A percentile compares a stretch with the other conserved stretches of the same genome.
Conservation (phyloP, 2,888 invertebrate genomes). For the Liposcelis brunnea region DNA sequence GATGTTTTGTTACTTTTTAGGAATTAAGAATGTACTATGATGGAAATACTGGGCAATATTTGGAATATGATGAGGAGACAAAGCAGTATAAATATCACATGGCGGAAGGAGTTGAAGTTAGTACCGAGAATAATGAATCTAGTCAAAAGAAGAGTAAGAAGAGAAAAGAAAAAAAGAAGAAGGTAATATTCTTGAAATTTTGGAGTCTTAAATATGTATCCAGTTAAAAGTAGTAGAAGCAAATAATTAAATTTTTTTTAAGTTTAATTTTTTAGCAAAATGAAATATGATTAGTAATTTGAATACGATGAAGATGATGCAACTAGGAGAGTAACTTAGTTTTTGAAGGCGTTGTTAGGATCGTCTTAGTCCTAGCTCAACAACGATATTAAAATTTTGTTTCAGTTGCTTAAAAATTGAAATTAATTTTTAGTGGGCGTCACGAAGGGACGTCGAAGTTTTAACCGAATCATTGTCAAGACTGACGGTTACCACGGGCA, state of each 20-base stretch:
- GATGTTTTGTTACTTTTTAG: slow-evolving; percentile 30
- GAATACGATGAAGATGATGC: too few species aligned
- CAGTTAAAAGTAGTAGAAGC: slow-evolving; percentile 12
- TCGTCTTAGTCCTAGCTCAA: too few species aligned
- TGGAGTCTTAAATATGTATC: slow-evolving; percentile 4
- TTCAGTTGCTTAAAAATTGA: too few species aligned
- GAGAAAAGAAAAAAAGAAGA: slow-evolving; percentile 16
- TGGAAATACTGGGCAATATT: slow-evolving; percentile 66
- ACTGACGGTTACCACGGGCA: too few species aligned
- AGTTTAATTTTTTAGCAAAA: too few species aligned
- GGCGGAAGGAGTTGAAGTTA: not conserved
- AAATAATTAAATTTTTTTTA: too few species aligned
- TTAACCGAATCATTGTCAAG: slow-evolving; percentile 10
- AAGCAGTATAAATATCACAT: slow-evolving; percentile 56
- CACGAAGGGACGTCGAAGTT: slow-evolving; percentile 18
- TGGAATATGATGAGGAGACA: slow-evolving; percentile 58
- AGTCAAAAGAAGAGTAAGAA: slow-evolving; percentile 15
- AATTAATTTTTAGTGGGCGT: too few species aligned
- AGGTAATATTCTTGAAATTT: slow-evolving; percentile 14
- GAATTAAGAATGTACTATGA: slow-evolving; percentile 79
- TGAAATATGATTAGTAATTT: too few species aligned
- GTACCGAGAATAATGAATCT: slow-evolving; percentile 7
- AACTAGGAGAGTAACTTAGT: too few species aligned
- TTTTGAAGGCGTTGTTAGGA: too few species aligned
- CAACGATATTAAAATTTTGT: too few species aligned